A percentile compares a stretch with the other conserved stretches of the same genome.
These are phyloP conservation scores for Lonchura striata DNA, from an alignment of 2,113 vertebrate species.

Conservation along the genomic window DNA sequence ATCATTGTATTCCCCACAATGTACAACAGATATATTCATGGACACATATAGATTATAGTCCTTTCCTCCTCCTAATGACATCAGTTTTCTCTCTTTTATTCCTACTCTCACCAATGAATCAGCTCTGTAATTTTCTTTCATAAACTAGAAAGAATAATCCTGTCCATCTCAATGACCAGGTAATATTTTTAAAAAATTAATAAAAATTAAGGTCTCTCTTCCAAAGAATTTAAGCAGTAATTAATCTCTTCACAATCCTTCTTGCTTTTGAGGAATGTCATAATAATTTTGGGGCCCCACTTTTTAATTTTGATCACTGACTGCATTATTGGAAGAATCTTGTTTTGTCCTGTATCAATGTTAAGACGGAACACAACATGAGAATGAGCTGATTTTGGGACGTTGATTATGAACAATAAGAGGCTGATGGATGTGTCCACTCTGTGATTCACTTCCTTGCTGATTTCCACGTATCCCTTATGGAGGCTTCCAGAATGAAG, in stretches of 20 bases:
- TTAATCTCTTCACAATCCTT: background rate
- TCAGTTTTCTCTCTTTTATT: background rate
- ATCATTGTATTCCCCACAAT: background rate
- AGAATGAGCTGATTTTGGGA: background rate
- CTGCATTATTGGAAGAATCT: background rate
- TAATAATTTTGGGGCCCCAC: accelerated
- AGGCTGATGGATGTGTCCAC: background rate
- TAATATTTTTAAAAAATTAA: background rate
- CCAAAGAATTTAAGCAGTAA: background rate
- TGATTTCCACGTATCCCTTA: background rate
- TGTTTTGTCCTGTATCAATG: background rate
- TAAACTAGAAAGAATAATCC: background rate
- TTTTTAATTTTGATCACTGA: background rate
- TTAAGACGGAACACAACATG: accelerated
- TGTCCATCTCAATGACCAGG: background rate
- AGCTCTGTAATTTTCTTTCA: background rate
- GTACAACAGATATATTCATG: background rate
- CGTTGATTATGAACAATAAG: background rate
- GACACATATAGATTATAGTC: accelerated
- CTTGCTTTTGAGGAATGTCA: background rate
- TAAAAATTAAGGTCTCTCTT: background rate
- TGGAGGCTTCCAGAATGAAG: background rate
- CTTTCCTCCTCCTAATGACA: background rate
- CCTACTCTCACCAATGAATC: background rate
- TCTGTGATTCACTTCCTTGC: background rate